phyloP scores from a whole-genome alignment of 35 echinoderm and acorn worm genomes.

The Patiria miniata region DNA sequence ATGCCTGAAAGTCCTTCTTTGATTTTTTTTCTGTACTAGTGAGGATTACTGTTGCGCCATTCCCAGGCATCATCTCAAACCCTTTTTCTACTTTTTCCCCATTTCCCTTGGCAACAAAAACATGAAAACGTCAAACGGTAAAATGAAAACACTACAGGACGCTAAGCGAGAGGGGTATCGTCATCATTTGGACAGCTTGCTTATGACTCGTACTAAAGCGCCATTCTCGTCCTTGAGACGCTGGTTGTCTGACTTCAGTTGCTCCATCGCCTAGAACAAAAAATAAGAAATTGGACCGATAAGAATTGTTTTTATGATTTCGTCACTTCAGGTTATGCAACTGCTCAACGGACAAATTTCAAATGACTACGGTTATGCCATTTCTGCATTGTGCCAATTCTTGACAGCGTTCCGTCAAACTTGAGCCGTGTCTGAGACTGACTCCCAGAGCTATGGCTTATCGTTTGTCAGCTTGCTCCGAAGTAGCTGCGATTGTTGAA shows the following conservation, averaged over 20 bases:
- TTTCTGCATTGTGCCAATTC: no score
- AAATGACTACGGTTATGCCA: no score
- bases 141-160: conserved; percentile 12
- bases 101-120: neutral
- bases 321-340: no score
- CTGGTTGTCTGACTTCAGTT: conserved; percentile 98
- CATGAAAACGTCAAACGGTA: neutral
- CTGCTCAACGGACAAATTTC: no score
- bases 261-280: conserved; percentile 69
- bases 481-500: no score
- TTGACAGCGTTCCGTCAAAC: no score
- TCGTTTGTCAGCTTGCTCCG: no score
- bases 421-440: no score
- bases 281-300: neutral
- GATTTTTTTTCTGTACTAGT: no score
- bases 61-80: conserved; percentile 2
- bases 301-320: no score
- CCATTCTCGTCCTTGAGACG: conserved; percentile 99
- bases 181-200: conserved; percentile 96
- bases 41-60: neutral
- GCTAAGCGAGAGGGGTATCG: neutral
- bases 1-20: no score
- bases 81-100: neutral
- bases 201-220: conserved; percentile 95
- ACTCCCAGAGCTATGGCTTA: no score